Percentiles rank a stretch among this genome's conserved stretches.
phyloP scores from a whole-genome alignment of 2,113 vertebrate genomes.

The Meleagris gallopavo region DNA sequence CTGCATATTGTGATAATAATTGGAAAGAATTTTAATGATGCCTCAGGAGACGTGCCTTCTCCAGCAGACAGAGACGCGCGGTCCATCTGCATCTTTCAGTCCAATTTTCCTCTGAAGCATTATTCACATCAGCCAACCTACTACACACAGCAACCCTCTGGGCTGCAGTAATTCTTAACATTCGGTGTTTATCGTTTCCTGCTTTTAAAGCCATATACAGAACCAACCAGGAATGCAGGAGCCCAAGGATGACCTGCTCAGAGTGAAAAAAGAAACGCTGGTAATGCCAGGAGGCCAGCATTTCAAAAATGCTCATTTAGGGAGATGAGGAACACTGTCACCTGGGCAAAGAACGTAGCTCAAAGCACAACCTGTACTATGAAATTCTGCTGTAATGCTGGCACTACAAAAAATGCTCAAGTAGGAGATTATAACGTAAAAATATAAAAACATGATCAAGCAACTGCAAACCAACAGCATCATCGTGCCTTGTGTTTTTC shows the following conservation, averaged over 20 bases:
- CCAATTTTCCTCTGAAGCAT: conserved; percentile 51
- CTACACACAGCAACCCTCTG: background rate
- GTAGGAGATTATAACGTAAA: background rate
- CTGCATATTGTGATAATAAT: background rate
- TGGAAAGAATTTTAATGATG: conserved; percentile 53
- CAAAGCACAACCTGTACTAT: background rate
- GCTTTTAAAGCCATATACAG: background rate
- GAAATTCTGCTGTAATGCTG: background rate
- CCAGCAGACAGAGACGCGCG: background rate
- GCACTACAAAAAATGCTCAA: background rate
- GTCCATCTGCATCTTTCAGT: background rate
- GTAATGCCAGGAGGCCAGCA: background rate
- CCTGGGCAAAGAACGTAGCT: background rate
- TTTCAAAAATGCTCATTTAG: background rate
- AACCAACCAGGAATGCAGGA: background rate
- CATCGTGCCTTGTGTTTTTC: background rate
- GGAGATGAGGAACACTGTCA: background rate
- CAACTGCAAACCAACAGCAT: background rate
- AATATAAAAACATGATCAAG: background rate
- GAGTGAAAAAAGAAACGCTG: background rate
- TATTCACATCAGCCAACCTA: conserved; percentile 30
- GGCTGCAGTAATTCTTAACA: conserved; percentile 25
- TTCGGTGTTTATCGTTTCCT: background rate
- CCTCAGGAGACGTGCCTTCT: conserved; percentile 45
- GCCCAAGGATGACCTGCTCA: background rate